phyloP scores from a whole-genome alignment of 2,888 invertebrate genomes.

The Mythimna pallens region DNA sequence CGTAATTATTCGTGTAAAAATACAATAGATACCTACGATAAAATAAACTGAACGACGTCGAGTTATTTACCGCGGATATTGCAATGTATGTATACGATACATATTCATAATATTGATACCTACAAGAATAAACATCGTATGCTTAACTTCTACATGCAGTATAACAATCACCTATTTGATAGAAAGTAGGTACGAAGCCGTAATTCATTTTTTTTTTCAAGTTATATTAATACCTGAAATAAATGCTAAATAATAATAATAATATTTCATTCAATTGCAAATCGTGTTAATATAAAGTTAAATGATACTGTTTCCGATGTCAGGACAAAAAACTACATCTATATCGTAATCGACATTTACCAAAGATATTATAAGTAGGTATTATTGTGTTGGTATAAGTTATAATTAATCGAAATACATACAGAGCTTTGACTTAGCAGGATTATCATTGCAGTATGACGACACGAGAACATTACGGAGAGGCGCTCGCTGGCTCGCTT shows the following conservation, averaged over 20 bases:
- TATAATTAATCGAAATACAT: constrained; percentile 41
- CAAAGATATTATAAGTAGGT: neutral
- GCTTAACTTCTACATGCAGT: constrained; percentile 2
- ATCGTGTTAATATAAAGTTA: constrained; percentile 6
- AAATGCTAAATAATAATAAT: no score
- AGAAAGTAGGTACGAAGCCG: constrained; percentile 1
- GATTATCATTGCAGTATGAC: constrained; percentile 66
- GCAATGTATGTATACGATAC: neutral
- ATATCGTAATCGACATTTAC: neutral
- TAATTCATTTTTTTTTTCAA: neutral
- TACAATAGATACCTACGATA: constrained; percentile 4
- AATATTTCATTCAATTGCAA: neutral
- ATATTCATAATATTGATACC: constrained; percentile 34
- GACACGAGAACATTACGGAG: constrained; percentile 71
- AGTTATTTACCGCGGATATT: constrained; percentile 15
- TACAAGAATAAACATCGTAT: constrained; percentile 16
- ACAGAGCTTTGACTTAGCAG: constrained; percentile 21
- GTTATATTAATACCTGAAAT: no score
- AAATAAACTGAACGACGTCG: constrained; percentile 13
- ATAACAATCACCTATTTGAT: constrained; percentile 5
- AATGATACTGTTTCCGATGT: constrained; percentile 16
- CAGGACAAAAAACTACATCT: neutral
- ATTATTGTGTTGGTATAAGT: constrained; percentile 7
- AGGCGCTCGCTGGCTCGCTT: constrained; percentile 64
- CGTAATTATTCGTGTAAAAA: neutral